phyloP scores from a whole-genome alignment of 2,113 vertebrate species.

The Promerops cafer region DNA sequence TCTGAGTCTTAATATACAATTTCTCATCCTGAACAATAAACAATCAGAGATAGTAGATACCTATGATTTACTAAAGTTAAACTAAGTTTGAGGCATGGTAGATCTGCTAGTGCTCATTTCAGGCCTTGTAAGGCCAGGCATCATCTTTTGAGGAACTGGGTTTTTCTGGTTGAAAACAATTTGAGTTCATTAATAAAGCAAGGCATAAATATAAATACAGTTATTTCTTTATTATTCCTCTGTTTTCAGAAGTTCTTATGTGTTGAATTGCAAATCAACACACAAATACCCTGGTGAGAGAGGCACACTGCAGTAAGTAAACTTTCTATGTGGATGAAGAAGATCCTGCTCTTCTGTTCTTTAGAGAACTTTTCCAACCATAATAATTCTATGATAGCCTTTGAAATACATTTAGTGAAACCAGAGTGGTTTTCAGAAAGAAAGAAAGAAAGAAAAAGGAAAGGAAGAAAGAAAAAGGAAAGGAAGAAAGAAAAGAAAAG shows the following conservation, averaged over 20 bases:
- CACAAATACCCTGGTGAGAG: not conserved
- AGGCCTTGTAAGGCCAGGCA: not conserved
- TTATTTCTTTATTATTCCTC: not conserved
- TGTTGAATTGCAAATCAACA: not conserved
- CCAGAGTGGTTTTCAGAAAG: not conserved
- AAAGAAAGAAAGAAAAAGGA: too few species aligned
- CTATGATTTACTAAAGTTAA: slow-evolving; percentile 39
- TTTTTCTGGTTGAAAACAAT: not conserved
- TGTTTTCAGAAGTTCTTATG: not conserved
- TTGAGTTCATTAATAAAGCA: not conserved
- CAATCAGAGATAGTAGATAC: not conserved
- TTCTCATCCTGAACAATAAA: not conserved
- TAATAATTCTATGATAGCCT: not conserved
- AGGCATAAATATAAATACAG: not conserved
- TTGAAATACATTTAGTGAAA: not conserved
- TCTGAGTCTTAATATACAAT: not conserved
- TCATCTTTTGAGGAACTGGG: not conserved
- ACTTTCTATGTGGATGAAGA: not conserved
- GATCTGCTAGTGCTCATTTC: not conserved
- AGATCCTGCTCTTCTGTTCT: not conserved
- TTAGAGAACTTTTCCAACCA: not conserved
- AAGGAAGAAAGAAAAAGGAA: too few species aligned
- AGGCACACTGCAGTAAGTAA: not conserved
- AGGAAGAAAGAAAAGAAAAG: too few species aligned
- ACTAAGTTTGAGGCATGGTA: not conserved